A percentile compares a stretch with the other conserved stretches of the same genome.
Conservation (phyloP, 2,797 vertebrate species). For the Paramormyrops hopkinsi region DNA sequence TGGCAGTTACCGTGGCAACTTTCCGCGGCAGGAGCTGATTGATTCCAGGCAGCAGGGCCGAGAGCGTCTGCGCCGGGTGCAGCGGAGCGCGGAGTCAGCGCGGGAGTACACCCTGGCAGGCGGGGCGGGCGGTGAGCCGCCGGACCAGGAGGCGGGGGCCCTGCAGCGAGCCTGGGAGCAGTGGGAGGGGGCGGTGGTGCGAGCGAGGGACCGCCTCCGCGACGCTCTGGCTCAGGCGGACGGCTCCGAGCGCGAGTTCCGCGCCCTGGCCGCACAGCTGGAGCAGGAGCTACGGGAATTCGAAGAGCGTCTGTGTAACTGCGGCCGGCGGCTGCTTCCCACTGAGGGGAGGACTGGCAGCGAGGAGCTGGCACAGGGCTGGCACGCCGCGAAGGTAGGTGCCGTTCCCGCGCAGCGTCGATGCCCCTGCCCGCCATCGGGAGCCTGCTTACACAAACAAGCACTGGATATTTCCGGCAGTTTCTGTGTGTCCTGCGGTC, state of each 20-base stretch:
- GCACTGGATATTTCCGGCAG: neutral
- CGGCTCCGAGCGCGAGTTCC: slow-evolving; percentile 78
- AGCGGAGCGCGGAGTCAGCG: slow-evolving; percentile 62
- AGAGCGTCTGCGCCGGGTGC: slow-evolving; percentile 74
- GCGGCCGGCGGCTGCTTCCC: slow-evolving; percentile 66
- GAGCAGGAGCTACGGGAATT: slow-evolving; percentile 71
- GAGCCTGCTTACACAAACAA: neutral
- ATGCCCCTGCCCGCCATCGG: neutral
- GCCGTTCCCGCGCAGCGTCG: neutral
- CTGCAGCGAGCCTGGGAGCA: slow-evolving; percentile 83
- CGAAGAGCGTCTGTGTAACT: slow-evolving; percentile 63
- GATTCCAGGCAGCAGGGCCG: slow-evolving; percentile 80
- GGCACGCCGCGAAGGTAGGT: slow-evolving; percentile 79
- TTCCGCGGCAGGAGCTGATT: slow-evolving; percentile 80
- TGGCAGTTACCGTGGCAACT: slow-evolving; percentile 69
- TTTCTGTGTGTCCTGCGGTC: neutral
- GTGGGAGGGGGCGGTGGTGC: slow-evolving; percentile 80
- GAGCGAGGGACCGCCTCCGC: slow-evolving; percentile 69
- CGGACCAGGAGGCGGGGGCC: slow-evolving; percentile 81
- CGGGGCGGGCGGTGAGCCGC: slow-evolving; percentile 72
- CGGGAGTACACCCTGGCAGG: slow-evolving; percentile 62
- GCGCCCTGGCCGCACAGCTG: slow-evolving; percentile 59
- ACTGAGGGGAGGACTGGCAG: slow-evolving; percentile 75
- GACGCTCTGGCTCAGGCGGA: slow-evolving; percentile 67
- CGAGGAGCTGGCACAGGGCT: slow-evolving; percentile 73